A percentile compares a stretch with the other conserved stretches of the same genome.
Evolutionary conservation across 2,113 vertebrate species (phyloP).

Genomic region (Myotis davidii): DNA sequence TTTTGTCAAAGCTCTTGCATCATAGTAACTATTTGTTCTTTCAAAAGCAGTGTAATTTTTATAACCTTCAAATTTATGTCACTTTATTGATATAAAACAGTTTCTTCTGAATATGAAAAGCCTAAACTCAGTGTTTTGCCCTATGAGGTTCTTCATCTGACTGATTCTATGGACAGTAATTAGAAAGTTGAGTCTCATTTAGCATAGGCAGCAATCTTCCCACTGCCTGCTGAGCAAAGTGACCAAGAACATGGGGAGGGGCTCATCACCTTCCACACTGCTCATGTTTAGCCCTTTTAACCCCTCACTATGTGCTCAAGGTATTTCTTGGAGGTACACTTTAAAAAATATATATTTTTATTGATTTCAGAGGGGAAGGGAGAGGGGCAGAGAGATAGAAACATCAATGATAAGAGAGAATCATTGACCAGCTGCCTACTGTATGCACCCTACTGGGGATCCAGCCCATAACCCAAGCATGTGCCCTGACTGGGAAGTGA

Average conservation of each 20-base stretch:
- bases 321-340: not conserved
- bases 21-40: not conserved
- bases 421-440: no score
- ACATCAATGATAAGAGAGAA: no score
- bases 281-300: not conserved
- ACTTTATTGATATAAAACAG: not conserved
- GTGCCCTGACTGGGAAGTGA: no score
- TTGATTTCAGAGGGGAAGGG: no score
- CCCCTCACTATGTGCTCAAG: not conserved
- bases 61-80: not conserved
- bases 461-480: no score
- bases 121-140: not conserved
- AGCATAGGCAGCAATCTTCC: not conserved
- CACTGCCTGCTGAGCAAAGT: not conserved
- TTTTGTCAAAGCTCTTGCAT: not conserved
- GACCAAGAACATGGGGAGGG: not conserved
- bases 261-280: not conserved
- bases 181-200: not conserved
- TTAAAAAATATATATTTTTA: no score
- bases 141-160: not conserved
- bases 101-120: not conserved
- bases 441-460: no score
- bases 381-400: no score
- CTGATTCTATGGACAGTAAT: not conserved
- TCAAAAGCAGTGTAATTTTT: conserved; percentile 4